These are phyloP conservation scores for Myotis findleyi DNA, from an alignment of 2,797 vertebrate genomes.

Conservation along the genomic window DNA sequence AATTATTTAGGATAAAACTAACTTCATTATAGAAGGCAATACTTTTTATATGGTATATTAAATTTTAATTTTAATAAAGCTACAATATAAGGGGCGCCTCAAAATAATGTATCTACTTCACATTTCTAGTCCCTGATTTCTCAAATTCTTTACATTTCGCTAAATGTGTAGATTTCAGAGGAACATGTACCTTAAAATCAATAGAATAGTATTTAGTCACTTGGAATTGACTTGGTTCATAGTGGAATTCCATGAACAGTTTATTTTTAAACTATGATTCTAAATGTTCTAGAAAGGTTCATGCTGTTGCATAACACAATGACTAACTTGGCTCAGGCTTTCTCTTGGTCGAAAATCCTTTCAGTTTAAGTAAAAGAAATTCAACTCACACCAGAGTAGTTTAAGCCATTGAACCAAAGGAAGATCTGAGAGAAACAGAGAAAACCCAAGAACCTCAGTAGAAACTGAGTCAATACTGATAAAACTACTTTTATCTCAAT, in stretches of 20 bases:
- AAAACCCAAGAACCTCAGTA: neutral
- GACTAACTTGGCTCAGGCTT: neutral
- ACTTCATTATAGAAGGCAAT: constrained; percentile 5
- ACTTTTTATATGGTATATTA: neutral
- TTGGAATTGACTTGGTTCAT: neutral
- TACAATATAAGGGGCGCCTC: neutral
- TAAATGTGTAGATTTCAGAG: constrained; percentile 23
- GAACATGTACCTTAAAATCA: neutral
- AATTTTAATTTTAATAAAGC: neutral
- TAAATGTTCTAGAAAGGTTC: constrained; percentile 6
- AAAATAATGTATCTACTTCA: constrained; percentile 24
- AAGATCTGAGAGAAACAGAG: neutral
- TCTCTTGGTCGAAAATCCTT: neutral
- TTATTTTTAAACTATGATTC: constrained; percentile 2
- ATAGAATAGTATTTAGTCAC: neutral
- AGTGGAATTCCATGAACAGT: neutral
- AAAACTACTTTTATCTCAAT: neutral
- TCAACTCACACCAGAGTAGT: neutral
- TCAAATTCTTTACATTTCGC: neutral
- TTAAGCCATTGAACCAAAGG: neutral
- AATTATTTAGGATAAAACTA: constrained; percentile 6
- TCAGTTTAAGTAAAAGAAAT: neutral
- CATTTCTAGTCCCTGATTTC: neutral
- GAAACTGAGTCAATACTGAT: neutral
- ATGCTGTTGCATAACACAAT: neutral